A percentile compares a stretch with the other conserved stretches of the same genome.
phyloP scores from a whole-genome alignment of 2,888 invertebrate genomes.

The Frankliniella intonsa region DNA sequence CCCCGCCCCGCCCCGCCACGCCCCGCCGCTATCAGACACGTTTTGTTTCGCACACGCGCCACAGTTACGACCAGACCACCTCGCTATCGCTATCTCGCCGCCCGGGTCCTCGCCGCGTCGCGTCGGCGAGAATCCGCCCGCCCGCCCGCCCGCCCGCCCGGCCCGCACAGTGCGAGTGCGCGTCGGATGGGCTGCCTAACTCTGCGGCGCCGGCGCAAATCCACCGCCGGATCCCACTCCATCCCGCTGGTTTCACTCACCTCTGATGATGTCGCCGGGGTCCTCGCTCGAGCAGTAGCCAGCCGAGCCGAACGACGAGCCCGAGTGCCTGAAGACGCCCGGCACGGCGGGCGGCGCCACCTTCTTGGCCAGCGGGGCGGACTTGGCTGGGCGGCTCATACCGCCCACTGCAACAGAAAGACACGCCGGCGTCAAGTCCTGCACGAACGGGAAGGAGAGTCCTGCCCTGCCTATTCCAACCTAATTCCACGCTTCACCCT shows the following conservation, averaged over 20 bases:
- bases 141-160: not conserved
- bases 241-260: constrained; percentile 29
- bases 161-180: not conserved
- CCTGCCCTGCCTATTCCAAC: no score
- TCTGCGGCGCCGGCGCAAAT: not conserved
- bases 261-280: constrained; percentile 50
- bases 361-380: constrained; percentile 82
- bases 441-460: no score
- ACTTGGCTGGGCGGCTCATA: constrained; percentile 79
- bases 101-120: not conserved
- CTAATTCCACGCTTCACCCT: no score
- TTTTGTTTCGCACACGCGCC: not conserved
- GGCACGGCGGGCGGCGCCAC: constrained; percentile 86
- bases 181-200: not conserved
- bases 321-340: constrained; percentile 65
- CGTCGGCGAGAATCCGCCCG: not conserved
- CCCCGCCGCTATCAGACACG: not conserved
- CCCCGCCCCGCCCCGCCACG: no score
- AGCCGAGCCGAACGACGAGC: constrained; percentile 71
- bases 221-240: not conserved
- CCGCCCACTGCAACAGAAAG: constrained; percentile 70
- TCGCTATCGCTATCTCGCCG: no score
- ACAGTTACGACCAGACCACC: not conserved
- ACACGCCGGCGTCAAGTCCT: constrained; percentile 36
- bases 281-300: constrained; percentile 71